Percentiles rank a stretch among this genome's conserved stretches.
phyloP scores from a whole-genome alignment of 2,888 invertebrate species.

The Mesoligia furuncula region DNA sequence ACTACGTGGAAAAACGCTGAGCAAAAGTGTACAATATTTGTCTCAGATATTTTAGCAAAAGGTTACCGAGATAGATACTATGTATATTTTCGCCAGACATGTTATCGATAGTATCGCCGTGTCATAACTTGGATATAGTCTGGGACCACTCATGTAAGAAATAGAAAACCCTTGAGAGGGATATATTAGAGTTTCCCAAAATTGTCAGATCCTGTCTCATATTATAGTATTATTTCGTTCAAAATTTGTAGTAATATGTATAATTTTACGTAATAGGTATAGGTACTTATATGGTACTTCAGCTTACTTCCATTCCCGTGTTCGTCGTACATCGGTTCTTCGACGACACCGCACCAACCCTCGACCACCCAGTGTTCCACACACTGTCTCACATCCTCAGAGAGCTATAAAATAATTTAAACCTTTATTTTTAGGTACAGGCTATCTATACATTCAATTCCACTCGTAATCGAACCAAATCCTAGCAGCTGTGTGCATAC shows the following conservation, averaged over 20 bases:
- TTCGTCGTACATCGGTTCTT: slow-evolving; percentile 86
- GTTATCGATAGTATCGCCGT: slow-evolving; percentile 27
- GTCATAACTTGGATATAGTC: slow-evolving; percentile 40
- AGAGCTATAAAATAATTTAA: slow-evolving; percentile 76
- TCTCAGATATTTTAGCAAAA: slow-evolving; percentile 31
- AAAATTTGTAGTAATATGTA: slow-evolving; percentile 2
- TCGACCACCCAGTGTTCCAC: slow-evolving; percentile 87
- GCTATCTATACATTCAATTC: slow-evolving; percentile 1
- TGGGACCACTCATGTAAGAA: slow-evolving; percentile 51
- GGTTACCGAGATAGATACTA: slow-evolving; percentile 29
- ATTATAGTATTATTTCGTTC: slow-evolving; percentile 21
- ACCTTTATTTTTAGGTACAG: slow-evolving; percentile 11
- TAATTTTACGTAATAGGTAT: neutral
- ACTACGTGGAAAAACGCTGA: slow-evolving; percentile 33
- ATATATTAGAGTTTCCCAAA: slow-evolving; percentile 30
- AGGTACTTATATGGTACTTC: neutral
- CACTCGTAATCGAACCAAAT: slow-evolving; percentile 15
- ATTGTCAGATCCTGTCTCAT: slow-evolving; percentile 16
- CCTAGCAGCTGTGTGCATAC: neutral
- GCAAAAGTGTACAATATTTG: slow-evolving; percentile 32
- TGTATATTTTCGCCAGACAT: slow-evolving; percentile 37
- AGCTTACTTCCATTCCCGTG: slow-evolving; percentile 79
- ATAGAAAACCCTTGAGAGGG: slow-evolving; percentile 43
- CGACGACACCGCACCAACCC: slow-evolving; percentile 88
- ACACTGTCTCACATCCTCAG: slow-evolving; percentile 87